Evolutionary conservation across 2,888 invertebrate species (phyloP), one percentile per base, ranked within the genome.

Genomic region (Isoperla grammatica): DNA sequence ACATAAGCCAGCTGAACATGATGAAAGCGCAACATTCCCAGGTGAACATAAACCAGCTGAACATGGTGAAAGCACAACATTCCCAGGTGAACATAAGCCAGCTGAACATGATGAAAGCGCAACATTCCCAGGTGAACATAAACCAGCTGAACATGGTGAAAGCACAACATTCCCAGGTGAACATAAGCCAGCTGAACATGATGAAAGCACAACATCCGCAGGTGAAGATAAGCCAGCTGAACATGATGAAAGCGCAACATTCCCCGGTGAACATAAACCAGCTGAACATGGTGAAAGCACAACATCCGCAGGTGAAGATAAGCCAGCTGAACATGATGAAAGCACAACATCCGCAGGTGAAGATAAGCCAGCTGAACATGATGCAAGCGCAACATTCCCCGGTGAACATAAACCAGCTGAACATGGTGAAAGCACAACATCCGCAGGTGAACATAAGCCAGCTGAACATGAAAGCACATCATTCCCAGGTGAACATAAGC

Each of bases 101-200:
- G 58, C 55, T 60, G 61, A 53, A 17, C 40, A 46, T 40, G 55
- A 53, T 42, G 55, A 57, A 53, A 56, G 37, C 19, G 55, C 54
- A 62, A 39, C 54, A 54, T 64, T 67, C 60, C 45, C 64, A 29
- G 66, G 65, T 19, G 64, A 65, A 56, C 61, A 62, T 40, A 62
- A 66, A 23, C 60, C 65, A 53, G 62, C 63, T 54, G 65, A 65
- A 57, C 67, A 69, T 29, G 63, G 65, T 50, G 17, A 12, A 19
- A 17, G 45, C 15, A 45, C 45, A 45, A 64, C 65, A n/a, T 29
- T 56, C 19, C 40, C 39, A 42, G 46, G 23, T 58, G 57, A 56
- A 35, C 42, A 19, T 9, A 48, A 15, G 9, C 66, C 1, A 11
- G 59, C 22, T 11, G 56, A 59, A 56, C 23, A 19, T 40, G 39